phyloP scores from a whole-genome alignment of 2,113 vertebrate genomes.

The Onychorhynchus coronatus region DNA sequence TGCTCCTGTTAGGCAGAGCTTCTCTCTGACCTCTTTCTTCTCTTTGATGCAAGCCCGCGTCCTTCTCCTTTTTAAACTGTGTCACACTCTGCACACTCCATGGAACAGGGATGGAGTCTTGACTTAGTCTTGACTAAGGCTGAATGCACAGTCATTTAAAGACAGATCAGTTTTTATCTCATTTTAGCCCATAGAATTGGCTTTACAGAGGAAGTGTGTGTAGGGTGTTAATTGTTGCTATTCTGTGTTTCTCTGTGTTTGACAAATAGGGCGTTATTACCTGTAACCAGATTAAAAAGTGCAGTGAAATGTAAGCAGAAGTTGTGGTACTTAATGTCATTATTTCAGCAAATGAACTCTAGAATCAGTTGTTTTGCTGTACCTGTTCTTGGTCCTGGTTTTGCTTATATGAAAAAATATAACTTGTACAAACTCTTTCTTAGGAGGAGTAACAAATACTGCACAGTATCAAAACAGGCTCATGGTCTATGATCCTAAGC shows the following conservation, averaged over 20 bases:
- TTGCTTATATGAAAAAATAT: constrained; percentile 34
- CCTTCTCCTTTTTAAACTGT: accelerated
- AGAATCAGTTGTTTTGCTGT: constrained; percentile 11
- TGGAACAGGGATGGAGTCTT: not conserved
- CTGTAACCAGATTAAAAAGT: not conserved
- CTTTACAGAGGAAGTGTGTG: not conserved
- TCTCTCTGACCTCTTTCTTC: not conserved
- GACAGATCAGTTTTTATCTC: not conserved
- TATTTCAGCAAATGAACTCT: not conserved
- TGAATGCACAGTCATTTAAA: not conserved
- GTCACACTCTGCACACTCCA: accelerated
- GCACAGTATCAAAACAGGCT: constrained; percentile 97
- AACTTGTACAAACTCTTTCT: constrained; percentile 65
- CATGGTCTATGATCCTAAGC: constrained; percentile 95
- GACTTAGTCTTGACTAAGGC: not conserved
- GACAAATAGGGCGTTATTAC: not conserved
- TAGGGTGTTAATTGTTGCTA: accelerated
- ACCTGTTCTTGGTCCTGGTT: not conserved
- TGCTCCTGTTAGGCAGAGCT: not conserved
- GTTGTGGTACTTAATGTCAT: not conserved
- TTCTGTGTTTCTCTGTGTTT: not conserved
- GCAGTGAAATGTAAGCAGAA: not conserved
- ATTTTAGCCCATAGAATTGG: not conserved
- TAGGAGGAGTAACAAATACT: constrained; percentile 97
- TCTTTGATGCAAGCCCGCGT: not conserved